phyloP scores from a whole-genome alignment of 2,113 vertebrate species.

The Tragelaphus buxtoni region DNA sequence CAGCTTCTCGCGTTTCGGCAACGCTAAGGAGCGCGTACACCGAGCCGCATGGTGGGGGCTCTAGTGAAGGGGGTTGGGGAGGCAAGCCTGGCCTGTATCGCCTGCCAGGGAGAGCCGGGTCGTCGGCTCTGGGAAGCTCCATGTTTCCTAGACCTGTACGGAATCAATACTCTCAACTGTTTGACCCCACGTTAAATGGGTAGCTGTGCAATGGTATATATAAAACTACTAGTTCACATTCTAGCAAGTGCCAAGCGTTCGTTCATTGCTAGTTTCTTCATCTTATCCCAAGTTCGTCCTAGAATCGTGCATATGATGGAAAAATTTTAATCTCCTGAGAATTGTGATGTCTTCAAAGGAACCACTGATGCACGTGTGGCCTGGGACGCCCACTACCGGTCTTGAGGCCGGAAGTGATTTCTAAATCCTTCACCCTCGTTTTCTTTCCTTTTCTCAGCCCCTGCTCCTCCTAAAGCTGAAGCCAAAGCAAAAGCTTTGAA shows the following conservation, averaged over 20 bases:
- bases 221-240: not conserved
- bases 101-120: not conserved
- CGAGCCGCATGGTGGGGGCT: not conserved
- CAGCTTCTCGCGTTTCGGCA: rapidly evolving
- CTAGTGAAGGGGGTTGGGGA: not conserved
- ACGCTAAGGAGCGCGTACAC: not conserved
- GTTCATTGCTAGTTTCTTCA: not conserved
- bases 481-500: too few relatives aligned
- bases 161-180: not conserved
- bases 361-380: slow-evolving; percentile 66
- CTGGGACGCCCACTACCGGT: not conserved
- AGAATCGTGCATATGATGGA: slow-evolving; percentile 67
- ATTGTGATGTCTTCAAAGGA: slow-evolving; percentile 72
- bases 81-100: not conserved
- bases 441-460: too few relatives aligned
- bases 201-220: not conserved
- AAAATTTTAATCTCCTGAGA: slow-evolving; percentile 48
- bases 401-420: too few relatives aligned
- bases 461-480: too few relatives aligned
- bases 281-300: not conserved
- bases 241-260: not conserved
- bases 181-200: not conserved
- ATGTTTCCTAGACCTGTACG: not conserved
- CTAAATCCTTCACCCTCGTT: too few relatives aligned
- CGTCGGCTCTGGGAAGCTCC: not conserved